phyloP scores from a whole-genome alignment of 2,797 vertebrate species.

The Acanthis flammea region DNA sequence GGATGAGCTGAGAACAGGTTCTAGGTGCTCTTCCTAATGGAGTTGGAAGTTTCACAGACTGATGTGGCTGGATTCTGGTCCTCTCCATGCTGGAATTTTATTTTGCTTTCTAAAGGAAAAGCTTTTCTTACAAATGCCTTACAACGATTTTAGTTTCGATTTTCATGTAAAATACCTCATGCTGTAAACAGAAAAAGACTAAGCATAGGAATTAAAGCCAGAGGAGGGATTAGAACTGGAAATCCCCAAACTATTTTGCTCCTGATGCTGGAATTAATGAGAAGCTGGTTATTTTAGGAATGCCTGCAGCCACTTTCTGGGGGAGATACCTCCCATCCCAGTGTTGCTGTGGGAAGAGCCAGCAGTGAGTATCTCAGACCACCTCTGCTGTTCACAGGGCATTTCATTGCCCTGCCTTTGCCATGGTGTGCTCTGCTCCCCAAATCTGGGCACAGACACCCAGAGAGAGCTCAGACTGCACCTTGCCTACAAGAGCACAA shows the following conservation, averaged over 20 bases:
- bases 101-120: neutral
- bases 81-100: neutral
- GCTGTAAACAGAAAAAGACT: neutral
- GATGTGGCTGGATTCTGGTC: neutral
- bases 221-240: conserved; percentile 42
- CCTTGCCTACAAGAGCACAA: neutral
- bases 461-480: neutral
- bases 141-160: neutral
- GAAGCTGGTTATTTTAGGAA: conserved; percentile 39
- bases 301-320: neutral
- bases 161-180: neutral
- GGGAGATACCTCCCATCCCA: neutral
- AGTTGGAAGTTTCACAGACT: neutral
- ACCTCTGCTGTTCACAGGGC: neutral
- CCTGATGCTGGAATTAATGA: conserved; percentile 15
- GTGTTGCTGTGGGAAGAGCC: neutral
- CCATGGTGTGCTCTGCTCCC: neutral
- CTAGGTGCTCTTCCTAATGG: neutral
- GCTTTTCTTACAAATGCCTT: neutral
- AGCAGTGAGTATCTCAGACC: neutral
- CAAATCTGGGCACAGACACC: neutral
- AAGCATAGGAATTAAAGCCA: neutral
- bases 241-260: neutral
- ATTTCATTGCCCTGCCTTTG: neutral
- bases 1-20: neutral